Percentiles rank a stretch among this genome's conserved stretches.
These are phyloP conservation scores for Pica pica DNA, from an alignment of 2,113 vertebrate species.

Conservation along the genomic window DNA sequence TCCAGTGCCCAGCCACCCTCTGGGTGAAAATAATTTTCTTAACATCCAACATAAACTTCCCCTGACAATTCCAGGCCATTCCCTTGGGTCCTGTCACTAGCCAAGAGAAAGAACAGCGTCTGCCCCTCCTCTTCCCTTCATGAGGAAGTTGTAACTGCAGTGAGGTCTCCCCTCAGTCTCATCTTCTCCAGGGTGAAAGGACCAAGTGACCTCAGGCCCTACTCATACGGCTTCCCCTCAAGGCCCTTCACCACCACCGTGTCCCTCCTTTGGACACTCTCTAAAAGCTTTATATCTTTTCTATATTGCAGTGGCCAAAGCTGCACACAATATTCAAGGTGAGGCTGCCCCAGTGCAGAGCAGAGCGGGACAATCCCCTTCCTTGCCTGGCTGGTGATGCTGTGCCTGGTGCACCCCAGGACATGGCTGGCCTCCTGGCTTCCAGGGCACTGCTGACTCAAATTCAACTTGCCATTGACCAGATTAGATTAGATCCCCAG, in stretches of 20 bases:
- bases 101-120: not conserved
- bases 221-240: not conserved
- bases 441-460: not conserved
- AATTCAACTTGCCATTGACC: not conserved
- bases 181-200: not conserved
- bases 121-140: not conserved
- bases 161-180: not conserved
- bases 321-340: not conserved
- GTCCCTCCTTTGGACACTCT: not conserved
- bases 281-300: not conserved
- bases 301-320: not conserved
- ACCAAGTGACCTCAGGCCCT: not conserved
- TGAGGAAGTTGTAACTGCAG: rapidly evolving
- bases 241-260: not conserved
- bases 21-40: not conserved
- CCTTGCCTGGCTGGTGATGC: rapidly evolving
- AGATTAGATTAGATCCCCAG: not conserved
- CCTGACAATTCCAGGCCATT: not conserved
- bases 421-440: rapidly evolving
- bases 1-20: not conserved
- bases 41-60: not conserved
- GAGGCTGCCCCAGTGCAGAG: not conserved
- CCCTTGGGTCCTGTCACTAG: not conserved
- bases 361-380: not conserved
- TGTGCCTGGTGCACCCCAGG: not conserved